Evolutionary conservation across 2,797 vertebrate species (phyloP).

Genomic region (Neostethus bicornis): DNA sequence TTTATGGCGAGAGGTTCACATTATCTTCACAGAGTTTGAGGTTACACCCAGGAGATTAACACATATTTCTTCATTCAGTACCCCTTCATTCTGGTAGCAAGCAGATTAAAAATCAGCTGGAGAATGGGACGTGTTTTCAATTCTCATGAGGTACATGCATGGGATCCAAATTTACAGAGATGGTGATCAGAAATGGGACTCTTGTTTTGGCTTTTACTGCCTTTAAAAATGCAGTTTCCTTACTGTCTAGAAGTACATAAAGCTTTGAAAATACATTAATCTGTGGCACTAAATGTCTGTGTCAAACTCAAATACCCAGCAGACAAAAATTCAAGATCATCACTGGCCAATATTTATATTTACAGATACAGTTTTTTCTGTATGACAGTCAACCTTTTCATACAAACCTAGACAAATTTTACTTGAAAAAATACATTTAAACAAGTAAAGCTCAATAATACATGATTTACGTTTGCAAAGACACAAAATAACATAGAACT

Average conservation of each 20-base stretch:
- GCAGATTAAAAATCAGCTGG: conserved; percentile 38
- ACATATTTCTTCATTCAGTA: conserved; percentile 35
- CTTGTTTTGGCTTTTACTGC: conserved; percentile 21
- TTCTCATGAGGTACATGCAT: conserved; percentile 48
- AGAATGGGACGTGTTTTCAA: conserved; percentile 24
- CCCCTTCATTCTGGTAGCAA: conserved; percentile 33
- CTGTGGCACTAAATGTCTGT: background rate
- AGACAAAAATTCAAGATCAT: no score
- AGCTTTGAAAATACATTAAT: conserved; percentile 6
- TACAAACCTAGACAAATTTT: no score
- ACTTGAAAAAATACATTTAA: no score
- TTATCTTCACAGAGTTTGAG: conserved; percentile 44
- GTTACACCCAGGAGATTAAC: conserved; percentile 41
- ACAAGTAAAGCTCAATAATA: no score
- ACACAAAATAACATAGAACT: no score
- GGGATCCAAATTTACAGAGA: conserved; percentile 42
- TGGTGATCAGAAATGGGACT: conserved; percentile 8
- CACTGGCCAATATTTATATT: no score
- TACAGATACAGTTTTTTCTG: no score
- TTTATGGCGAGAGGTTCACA: conserved; percentile 45
- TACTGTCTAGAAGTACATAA: conserved; percentile 8
- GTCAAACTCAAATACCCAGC: no score
- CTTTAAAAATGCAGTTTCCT: conserved; percentile 6
- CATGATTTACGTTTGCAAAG: no score
- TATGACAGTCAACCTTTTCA: no score